Conservation (phyloP, 1,140 invertebrate genomes). For the Drosophila aff. region DNA sequence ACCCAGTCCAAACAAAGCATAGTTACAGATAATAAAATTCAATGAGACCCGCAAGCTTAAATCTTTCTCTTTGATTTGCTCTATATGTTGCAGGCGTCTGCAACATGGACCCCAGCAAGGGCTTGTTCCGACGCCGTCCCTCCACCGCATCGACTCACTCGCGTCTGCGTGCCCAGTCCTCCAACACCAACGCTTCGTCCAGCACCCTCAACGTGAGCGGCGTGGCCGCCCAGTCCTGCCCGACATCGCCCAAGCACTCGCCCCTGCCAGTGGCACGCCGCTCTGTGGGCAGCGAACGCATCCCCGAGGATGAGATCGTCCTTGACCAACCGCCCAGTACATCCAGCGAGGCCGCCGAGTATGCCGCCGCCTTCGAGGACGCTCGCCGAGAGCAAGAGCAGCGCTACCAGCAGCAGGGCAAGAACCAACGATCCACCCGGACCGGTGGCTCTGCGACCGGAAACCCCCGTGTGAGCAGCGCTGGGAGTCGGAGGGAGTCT, state of each 20-base stretch:
- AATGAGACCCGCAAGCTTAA: not conserved
- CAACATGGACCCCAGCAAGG: slow-evolving; percentile 86
- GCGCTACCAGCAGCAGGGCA: slow-evolving; percentile 33
- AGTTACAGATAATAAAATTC: slow-evolving; percentile 42
- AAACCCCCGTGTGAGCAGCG: slow-evolving; percentile 63
- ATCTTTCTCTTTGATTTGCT: slow-evolving; percentile 10
- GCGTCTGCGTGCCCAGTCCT: slow-evolving; percentile 69
- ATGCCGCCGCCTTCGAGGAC: slow-evolving; percentile 71
- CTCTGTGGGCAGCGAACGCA: slow-evolving; percentile 73
- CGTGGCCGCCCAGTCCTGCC: slow-evolving; percentile 73
- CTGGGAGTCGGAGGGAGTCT: slow-evolving; percentile 57
- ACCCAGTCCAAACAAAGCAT: not conserved
- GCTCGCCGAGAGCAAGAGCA: slow-evolving; percentile 66
- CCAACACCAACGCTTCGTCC: slow-evolving; percentile 62
- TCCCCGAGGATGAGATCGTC: slow-evolving; percentile 77
- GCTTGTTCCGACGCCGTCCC: slow-evolving; percentile 86
- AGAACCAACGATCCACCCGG: slow-evolving; percentile 46
- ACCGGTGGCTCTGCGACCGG: slow-evolving; percentile 37
- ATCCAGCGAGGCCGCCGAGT: slow-evolving; percentile 66
- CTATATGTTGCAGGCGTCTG: slow-evolving; percentile 73
- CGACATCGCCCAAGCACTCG: slow-evolving; percentile 80
- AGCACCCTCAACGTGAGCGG: slow-evolving; percentile 55
- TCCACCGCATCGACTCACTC: slow-evolving; percentile 71
- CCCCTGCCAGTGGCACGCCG: slow-evolving; percentile 61
- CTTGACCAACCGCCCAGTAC: slow-evolving; percentile 63